phyloP scores from a whole-genome alignment of 1,140 invertebrate genomes.

The Coptotermes formosanus region DNA sequence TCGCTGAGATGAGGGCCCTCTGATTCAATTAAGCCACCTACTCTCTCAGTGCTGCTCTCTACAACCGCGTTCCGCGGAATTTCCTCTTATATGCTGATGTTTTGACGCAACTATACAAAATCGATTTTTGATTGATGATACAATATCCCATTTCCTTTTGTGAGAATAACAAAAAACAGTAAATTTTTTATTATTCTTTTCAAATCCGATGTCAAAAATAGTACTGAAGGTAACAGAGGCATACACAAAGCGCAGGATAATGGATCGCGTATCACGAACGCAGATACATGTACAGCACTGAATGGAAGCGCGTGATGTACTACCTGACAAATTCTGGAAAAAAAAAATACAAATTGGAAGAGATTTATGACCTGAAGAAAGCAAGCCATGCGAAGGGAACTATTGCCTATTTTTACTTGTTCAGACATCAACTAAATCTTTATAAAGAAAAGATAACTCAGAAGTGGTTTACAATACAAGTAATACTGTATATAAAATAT shows the following conservation, averaged over 20 bases:
- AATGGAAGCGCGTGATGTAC: neutral
- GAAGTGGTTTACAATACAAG: too few relatives aligned
- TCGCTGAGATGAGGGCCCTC: too few relatives aligned
- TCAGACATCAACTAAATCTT: too few relatives aligned
- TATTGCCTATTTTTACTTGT: neutral
- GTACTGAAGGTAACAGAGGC: neutral
- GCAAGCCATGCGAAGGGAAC: neutral
- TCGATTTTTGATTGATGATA: constrained; percentile 14
- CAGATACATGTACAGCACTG: neutral
- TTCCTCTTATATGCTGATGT: neutral
- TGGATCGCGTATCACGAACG: neutral
- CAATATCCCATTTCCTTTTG: neutral
- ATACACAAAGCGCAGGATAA: neutral
- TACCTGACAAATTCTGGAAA: neutral
- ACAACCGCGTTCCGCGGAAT: neutral
- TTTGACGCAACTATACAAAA: neutral
- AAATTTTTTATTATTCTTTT: neutral
- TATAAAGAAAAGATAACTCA: too few relatives aligned
- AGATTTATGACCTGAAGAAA: neutral
- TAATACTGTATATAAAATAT: too few relatives aligned
- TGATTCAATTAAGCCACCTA: too few relatives aligned
- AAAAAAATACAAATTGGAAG: neutral
- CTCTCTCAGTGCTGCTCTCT: neutral
- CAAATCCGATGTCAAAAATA: neutral
- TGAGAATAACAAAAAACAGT: neutral